Evolutionary conservation across 2,797 vertebrate species (phyloP).

Genomic region (Diplodus puntazzo): DNA sequence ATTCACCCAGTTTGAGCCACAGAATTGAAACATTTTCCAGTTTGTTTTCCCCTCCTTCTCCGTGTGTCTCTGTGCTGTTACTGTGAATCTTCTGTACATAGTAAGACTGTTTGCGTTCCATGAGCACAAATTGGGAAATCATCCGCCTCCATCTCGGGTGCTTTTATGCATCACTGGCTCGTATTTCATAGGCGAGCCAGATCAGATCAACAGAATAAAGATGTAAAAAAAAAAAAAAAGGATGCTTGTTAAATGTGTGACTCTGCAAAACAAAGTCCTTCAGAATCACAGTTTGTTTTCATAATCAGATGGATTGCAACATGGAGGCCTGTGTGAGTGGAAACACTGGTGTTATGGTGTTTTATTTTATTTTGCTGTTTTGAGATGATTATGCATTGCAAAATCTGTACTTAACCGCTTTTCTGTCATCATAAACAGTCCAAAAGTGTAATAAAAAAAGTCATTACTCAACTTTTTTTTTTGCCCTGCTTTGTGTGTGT

Average conservation of each 20-base stretch:
- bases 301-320: slow-evolving; percentile 12
- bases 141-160: neutral
- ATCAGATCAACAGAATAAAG: slow-evolving; percentile 3
- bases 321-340: slow-evolving; percentile 24
- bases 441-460: slow-evolving; percentile 58
- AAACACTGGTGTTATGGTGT: slow-evolving; percentile 46
- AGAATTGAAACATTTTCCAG: slow-evolving; percentile 30
- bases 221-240: neutral
- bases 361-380: slow-evolving; percentile 29
- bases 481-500: slow-evolving; percentile 5
- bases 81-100: slow-evolving; percentile 60
- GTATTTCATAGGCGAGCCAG: slow-evolving; percentile 1
- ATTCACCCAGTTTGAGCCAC: neutral
- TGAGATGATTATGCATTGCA: slow-evolving; percentile 28
- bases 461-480: slow-evolving; percentile 44
- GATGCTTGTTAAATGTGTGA: slow-evolving; percentile 25
- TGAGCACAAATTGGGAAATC: slow-evolving; percentile 32
- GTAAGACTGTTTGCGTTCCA: slow-evolving; percentile 54
- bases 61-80: slow-evolving; percentile 27
- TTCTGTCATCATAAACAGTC: slow-evolving; percentile 60
- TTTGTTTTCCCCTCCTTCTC: neutral
- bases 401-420: slow-evolving; percentile 55
- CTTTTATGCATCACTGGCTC: slow-evolving; percentile 9
- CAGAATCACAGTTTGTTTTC: slow-evolving; percentile 18
- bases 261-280: slow-evolving; percentile 30